phyloP scores from a whole-genome alignment of 2,113 vertebrate genomes.

The cattle (Bos taurus) region ARS-UCD2.0 NC_037331.1:35845001-35845500 shows the following conservation, averaged over 20 bases:
- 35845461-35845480: neutral
- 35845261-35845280: neutral
- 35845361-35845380: neutral
- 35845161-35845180: neutral
- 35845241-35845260: neutral
- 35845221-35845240: neutral
- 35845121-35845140: neutral
- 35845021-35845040: neutral
- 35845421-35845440: neutral
- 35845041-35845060: neutral
- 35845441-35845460: neutral
- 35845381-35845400: neutral
- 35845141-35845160: neutral
- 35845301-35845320: neutral
- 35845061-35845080: neutral
- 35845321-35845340: neutral
- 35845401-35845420: neutral
- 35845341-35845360: neutral
- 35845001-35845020: neutral
- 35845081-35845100: neutral
- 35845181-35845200: neutral
- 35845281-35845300: neutral
- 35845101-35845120: neutral
- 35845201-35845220: neutral
- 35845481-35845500: neutral